phyloP scores from a whole-genome alignment of 2,888 invertebrate genomes.

The Pomacea canaliculata region DNA sequence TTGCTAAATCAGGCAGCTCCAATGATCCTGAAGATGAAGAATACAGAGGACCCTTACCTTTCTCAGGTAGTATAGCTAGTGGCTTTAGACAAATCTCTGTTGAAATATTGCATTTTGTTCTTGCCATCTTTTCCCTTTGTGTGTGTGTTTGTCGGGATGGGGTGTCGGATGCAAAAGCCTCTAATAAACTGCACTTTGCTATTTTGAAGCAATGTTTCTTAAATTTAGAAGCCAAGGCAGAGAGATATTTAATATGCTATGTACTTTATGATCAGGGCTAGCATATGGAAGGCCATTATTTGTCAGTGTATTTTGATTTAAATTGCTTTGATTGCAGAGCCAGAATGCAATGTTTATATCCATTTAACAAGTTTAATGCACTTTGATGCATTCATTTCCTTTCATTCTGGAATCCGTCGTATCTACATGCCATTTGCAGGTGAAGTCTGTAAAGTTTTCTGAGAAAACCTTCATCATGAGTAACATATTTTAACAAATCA shows the following conservation, averaged over 20 bases:
- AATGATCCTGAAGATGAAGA: constrained; percentile 59
- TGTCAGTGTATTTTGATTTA: no score
- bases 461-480: not conserved
- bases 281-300: no score
- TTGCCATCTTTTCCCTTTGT: no score
- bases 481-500: not conserved
- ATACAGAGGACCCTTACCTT: constrained; percentile 58
- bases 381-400: constrained; percentile 65
- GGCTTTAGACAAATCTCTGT: no score
- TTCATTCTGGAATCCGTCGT: constrained; percentile 65
- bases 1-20: constrained; percentile 64
- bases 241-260: no score
- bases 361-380: constrained; percentile 45
- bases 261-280: no score
- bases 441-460: constrained; percentile 27
- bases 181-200: no score
- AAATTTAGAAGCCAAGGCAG: no score
- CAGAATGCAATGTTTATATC: constrained; percentile 54
- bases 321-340: constrained; percentile 51
- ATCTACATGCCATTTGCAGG: constrained; percentile 67
- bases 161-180: no score
- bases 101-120: no score
- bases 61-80: constrained; percentile 52
- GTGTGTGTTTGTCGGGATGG: no score
- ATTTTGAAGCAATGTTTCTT: no score